Base-by-base conservation (phyloP, 2,888 invertebrate genomes). In the Clusia tigrina region DNA sequence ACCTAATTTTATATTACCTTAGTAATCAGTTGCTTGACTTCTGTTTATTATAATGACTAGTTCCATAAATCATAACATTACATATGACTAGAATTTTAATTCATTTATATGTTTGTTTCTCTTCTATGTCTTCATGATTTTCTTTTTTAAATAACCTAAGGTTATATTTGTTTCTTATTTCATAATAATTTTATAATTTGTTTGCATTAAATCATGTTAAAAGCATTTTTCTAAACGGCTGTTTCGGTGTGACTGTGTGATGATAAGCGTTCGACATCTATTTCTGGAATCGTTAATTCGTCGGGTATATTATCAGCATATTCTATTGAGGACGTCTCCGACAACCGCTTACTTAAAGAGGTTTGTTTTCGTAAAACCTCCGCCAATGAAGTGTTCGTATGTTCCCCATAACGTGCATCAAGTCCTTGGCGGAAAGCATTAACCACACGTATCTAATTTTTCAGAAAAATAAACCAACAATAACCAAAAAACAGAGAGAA, bases 351-450 rank as follows among this genome's bases (percentile, higher is more conserved):
- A 85, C 91, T 91, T 77, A 95, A 89, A 85, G 94, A 94, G 81
- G 94, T 91, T 89, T 95, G 95, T 88, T 95, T 95, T 85, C 94
- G 92, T 82, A 95, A 90, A 85, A 94, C 94, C 87, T 95, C 95
- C 69, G 94, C 95, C 84, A 95, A 89, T 86, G 94, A 93, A 84
- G 93, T 92, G 88, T 92, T 94, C 85, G 92, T 92, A 87, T 93
- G 91, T 87, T 94, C 94, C 86, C 95, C 93, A 83, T 90, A 91
- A 83, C 95, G 93, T 85, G 95, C 91, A 88, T 97, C 97, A 87
- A 98, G 91, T 86, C 98, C 98, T 90, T 97, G 96, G 87, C 98
- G 97, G 91, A 98, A 99, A 88, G 98, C 98, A 89, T 98, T 98
- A 88, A 99, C 98, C 89, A 98, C 98, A 89, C 98, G 97, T 87